Evolutionary conservation across 2,888 invertebrate genomes (phyloP), one percentile per base, ranked within the genome.

Genomic region (Pseudolycoriella hygida): DNA sequence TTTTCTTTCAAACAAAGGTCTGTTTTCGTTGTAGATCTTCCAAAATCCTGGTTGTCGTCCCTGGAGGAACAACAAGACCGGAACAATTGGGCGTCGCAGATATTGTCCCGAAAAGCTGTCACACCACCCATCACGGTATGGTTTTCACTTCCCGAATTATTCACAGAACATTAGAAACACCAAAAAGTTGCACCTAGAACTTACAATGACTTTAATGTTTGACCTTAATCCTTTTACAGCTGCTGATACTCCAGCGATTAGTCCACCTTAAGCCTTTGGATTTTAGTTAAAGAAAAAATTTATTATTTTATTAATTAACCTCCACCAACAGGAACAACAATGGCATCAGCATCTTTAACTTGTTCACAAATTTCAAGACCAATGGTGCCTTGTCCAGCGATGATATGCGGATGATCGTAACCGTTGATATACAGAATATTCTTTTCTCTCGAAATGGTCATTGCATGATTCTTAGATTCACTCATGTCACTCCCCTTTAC

Each of bases 311-410:
- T 25, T 25, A 4, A 25, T 8, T 25, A 8, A 25, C 25, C 94
- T 3, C 65, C 65, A 0, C 94, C 94, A 1, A 92, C 86, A 0
- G 94, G 94, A 14, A 96, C 79, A 17, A 96, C 70, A 20, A 93
- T 77, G 0, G 92, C 92, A 62, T 94, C 90, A 12, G 90, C 76
- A 47, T 85, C 75, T 0, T 80, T 74, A 2, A 93, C 85, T 62
- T 94, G 89, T 56, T 93, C 90, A 19, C 89, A 62, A 48, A 94
- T 90, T 67, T 94, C 94, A 54, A 96, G 66, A 1, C 90, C 94
- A 57, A 92, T 74, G 0, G 94, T 94, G 10, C 94, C 94, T 63
- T 93, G 93, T 0, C 94, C 94, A 1, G 93, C 88, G 72, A 94
- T 81, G 50, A 94, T 89, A 60, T 92, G 80, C 1, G 93, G 93